phyloP scores from a whole-genome alignment of 2,113 vertebrate species.

The Tachysurus vachellii region DNA sequence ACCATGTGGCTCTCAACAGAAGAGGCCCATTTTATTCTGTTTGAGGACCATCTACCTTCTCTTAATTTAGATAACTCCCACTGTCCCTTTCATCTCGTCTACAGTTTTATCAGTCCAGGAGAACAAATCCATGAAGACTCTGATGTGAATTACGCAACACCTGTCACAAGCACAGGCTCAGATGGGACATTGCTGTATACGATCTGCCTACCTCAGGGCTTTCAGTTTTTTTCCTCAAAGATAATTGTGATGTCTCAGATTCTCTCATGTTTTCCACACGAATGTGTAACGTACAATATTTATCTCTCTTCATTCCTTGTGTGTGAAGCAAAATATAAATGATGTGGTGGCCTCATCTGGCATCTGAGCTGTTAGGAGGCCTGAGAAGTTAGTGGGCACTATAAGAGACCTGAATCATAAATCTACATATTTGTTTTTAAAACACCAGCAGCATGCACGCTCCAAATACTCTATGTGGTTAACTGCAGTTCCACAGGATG shows the following conservation, averaged over 20 bases:
- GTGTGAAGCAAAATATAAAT: neutral
- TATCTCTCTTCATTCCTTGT: neutral
- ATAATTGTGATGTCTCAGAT: neutral
- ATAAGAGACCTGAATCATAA: neutral
- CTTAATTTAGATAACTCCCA: neutral
- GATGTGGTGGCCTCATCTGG: neutral
- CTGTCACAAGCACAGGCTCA: neutral
- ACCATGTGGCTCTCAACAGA: neutral
- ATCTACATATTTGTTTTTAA: neutral
- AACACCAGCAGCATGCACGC: neutral
- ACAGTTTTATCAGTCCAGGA: neutral
- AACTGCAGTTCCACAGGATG: slow-evolving; percentile 26
- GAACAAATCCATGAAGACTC: neutral
- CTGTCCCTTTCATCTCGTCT: neutral
- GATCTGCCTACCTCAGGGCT: neutral
- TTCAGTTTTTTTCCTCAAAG: neutral
- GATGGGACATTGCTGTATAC: neutral
- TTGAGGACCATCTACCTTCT: neutral
- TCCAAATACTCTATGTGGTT: neutral
- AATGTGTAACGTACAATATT: neutral
- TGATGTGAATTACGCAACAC: neutral
- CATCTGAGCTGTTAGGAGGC: neutral
- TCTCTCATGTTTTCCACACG: neutral
- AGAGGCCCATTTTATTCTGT: neutral
- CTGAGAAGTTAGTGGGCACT: neutral